Evolutionary conservation across 2,113 vertebrate genomes (phyloP), one percentile per base, ranked within the genome.

Genomic region (Platysteira castanea): DNA sequence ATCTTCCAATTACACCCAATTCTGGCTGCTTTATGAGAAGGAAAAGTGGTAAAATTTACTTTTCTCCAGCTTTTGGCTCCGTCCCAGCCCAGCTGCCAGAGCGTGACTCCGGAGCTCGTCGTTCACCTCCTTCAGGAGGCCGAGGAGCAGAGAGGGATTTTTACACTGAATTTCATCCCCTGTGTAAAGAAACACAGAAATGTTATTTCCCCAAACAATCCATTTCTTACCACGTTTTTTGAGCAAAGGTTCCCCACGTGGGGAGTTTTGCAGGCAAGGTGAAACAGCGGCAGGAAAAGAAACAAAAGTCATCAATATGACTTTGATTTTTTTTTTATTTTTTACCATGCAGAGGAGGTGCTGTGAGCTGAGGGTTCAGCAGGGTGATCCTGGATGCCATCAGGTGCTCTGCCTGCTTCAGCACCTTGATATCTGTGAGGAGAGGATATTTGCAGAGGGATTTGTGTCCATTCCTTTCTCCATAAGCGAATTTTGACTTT

Each of bases 111-210:
- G 97, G 84, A 98, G 94, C 84, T 97, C 94, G 3, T 92, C 41
- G 20, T 98, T 98, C 87, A 97, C 56, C 22, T 95, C 96, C 47
- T 96, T 97, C 67, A 99, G 96, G 49, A 98, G 95, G n/a, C 96
- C 97, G 69, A 99, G 98, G 27, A 98, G 84, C 42, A 98, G 96
- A 42, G 98, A 98, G 20, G 96, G 11, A n/a, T 97, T 94, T 26
- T 89, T 22, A 24, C 88, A 18, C 42, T 78, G 87, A 8, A 13
- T 49, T 87, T 68, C 56, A 23, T 75, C 71, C 47, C 88, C 97
- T 95, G 56, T 44, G 53, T 3, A 50, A 64, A 84, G 4, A 18
- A 60, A 69, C 1, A 47, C 3, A 49, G 19, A 30, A 71, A 35
- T 12, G 14, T 1, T 50, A 5, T 7, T 70, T 65, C 21, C 15